Percentiles rank a stretch among this genome's conserved stretches.
Evolutionary conservation across 2,113 vertebrate species (phyloP).

Genomic region (Nicator chloris): DNA sequence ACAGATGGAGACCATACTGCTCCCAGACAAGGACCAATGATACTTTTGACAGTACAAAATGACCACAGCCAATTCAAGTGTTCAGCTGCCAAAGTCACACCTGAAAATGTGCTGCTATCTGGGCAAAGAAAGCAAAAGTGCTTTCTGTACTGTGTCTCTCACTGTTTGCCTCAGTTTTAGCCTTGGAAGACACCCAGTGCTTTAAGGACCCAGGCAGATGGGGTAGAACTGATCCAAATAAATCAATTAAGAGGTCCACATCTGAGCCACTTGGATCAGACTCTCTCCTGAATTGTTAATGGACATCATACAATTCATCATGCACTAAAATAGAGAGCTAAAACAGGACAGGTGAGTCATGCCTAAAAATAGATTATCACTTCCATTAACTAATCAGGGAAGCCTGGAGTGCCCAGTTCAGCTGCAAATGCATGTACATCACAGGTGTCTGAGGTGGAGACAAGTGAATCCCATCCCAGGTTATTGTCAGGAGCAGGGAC

Average conservation of each 20-base stretch:
- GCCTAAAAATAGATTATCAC: not conserved
- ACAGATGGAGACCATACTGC: not conserved
- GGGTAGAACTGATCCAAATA: not conserved
- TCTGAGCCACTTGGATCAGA: not conserved
- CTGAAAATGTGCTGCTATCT: not conserved
- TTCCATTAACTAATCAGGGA: not conserved
- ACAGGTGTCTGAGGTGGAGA: not conserved
- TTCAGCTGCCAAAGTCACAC: not conserved
- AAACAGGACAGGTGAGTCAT: not conserved
- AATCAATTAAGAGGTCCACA: not conserved
- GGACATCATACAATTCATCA: not conserved
- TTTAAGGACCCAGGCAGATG: not conserved
- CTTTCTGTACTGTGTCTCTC: not conserved
- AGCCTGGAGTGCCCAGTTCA: not conserved
- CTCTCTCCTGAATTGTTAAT: not conserved
- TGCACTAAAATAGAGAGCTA: not conserved
- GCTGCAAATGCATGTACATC: not conserved
- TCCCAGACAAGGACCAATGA: not conserved
- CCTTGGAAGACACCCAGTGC: not conserved
- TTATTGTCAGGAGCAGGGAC: not conserved
- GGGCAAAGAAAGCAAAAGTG: not conserved
- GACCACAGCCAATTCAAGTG: not conserved
- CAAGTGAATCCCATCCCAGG: not conserved
- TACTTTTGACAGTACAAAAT: not conserved
- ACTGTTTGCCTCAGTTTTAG: not conserved